Conservation (phyloP, 1,140 invertebrate genomes). For the Drosophila pruinosa region DNA sequence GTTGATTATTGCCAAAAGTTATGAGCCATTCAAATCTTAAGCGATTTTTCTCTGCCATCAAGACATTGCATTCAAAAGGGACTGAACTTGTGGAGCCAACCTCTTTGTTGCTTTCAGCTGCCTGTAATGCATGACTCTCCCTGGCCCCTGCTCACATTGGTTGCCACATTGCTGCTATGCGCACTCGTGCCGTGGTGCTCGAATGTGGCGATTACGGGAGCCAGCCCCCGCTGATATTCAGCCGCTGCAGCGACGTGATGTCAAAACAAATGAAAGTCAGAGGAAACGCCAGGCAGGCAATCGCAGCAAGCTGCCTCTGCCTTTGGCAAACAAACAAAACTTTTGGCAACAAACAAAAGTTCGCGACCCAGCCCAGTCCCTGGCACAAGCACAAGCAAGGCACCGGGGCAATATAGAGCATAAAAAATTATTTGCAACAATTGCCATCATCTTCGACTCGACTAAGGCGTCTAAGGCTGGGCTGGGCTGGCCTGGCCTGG, state of each 20-base stretch:
- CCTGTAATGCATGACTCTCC: conserved; percentile 29
- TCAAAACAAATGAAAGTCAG: conserved; percentile 79
- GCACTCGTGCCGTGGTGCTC: conserved; percentile 44
- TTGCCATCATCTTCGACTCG: conserved; percentile 63
- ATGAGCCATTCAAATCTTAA: neutral
- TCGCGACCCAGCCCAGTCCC: conserved; percentile 32
- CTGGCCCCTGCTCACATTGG: neutral
- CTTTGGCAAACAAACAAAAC: conserved; percentile 72
- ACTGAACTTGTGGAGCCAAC: conserved; percentile 1
- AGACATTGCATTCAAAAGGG: neutral
- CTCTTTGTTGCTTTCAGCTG: conserved; percentile 12
- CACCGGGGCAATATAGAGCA: conserved; percentile 57
- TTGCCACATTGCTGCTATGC: conserved; percentile 8
- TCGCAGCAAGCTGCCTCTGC: conserved; percentile 26
- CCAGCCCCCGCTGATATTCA: conserved; percentile 10
- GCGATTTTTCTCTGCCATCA: neutral
- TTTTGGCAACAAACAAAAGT: conserved; percentile 62
- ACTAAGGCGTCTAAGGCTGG: neutral
- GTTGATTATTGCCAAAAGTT: neutral
- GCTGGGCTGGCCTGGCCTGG: neutral
- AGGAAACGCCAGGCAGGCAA: conserved; percentile 57
- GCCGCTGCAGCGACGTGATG: conserved; percentile 67
- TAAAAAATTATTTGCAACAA: conserved; percentile 81
- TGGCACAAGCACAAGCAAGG: neutral
- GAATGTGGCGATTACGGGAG: conserved; percentile 54